Percentiles rank a stretch among this genome's conserved stretches.
Conservation (phyloP, 1,140 invertebrate genomes). For the Grapholita molesta region DNA sequence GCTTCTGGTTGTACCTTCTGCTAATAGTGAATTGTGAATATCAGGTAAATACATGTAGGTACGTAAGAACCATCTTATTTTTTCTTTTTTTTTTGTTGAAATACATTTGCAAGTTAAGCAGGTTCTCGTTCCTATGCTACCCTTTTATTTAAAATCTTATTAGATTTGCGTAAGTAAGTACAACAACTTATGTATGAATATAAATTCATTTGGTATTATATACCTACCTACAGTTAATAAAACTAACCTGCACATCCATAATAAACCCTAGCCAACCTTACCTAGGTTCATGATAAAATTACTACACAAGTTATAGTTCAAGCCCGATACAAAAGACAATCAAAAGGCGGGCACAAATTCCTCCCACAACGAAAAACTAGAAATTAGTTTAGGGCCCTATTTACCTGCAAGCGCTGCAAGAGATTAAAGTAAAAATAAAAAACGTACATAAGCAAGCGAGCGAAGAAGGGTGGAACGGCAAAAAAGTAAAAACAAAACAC, state of each 20-base stretch:
- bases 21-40: no score
- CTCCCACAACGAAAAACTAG: constrained; percentile 58
- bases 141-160: no score
- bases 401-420: constrained; percentile 60
- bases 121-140: no score
- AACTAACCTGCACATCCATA: not conserved
- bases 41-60: no score
- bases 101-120: no score
- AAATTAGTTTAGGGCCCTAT: constrained; percentile 58
- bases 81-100: no score
- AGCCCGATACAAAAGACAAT: constrained; percentile 5
- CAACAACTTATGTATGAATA: no score
- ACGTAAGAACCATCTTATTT: no score
- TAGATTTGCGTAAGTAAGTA: no score
- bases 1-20: no score
- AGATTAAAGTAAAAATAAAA: constrained; percentile 57
- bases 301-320: constrained; percentile 3
- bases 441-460: constrained; percentile 49
- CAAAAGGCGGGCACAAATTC: constrained; percentile 39
- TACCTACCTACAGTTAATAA: no score
- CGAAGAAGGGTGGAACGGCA: constrained; percentile 61
- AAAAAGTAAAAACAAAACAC: constrained; percentile 56
- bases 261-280: not conserved
- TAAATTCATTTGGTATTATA: no score
- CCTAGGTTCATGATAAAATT: not conserved